These are phyloP conservation scores for Clarias macrocephalus DNA, from an alignment of 2,113 vertebrate species.

Conservation along the genomic window DNA sequence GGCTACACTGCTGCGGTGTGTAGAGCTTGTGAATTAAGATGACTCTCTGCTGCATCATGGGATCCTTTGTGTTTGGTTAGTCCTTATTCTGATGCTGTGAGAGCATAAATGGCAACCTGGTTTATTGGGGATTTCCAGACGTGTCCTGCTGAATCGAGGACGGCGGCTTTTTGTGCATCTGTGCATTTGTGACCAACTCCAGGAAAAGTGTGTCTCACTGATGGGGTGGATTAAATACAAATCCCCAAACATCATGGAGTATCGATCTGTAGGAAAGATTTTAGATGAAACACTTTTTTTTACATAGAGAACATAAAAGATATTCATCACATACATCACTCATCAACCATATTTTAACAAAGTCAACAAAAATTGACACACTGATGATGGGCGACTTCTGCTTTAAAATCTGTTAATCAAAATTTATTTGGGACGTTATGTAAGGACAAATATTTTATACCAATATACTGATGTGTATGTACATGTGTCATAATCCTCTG, in stretches of 20 bases:
- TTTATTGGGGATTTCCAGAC: not conserved
- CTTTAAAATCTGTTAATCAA: not conserved
- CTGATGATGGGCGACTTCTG: not conserved
- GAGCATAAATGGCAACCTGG: not conserved
- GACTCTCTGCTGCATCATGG: not conserved
- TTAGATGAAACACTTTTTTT: not conserved
- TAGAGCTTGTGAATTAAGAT: not conserved
- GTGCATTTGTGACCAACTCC: not conserved
- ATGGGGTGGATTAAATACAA: not conserved
- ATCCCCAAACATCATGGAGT: not conserved
- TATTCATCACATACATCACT: not conserved
- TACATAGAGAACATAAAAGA: not conserved
- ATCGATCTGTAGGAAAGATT: not conserved
- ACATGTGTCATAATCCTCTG: not conserved
- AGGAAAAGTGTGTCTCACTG: not conserved
- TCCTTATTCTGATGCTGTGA: not conserved
- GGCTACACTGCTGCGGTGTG: not conserved
- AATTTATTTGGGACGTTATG: not conserved
- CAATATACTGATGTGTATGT: no score
- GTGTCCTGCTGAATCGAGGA: not conserved
- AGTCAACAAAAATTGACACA: not conserved
- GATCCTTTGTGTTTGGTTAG: not conserved
- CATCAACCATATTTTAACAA: no score
- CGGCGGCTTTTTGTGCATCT: not conserved
- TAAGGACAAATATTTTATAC: not conserved